Base-by-base conservation (phyloP, 2,797 vertebrate species). In the Sebastes vulpes region DNA sequence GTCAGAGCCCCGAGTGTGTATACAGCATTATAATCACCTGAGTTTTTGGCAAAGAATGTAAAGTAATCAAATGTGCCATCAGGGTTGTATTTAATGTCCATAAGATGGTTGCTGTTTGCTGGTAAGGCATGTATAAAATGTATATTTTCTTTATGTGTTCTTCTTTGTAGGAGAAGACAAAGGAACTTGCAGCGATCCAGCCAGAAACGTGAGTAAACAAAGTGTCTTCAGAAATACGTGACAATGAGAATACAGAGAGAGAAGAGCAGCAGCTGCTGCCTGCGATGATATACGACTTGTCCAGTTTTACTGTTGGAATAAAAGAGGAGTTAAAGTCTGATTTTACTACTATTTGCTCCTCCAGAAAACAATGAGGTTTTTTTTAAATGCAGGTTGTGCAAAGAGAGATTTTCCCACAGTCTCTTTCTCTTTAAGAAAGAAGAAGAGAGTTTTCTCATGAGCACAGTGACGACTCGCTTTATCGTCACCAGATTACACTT, bases 151-250 rank as follows among this genome's bases (percentile, higher is more conserved):
- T 74, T 21, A 5, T 75, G 8, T 81, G 16, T 68, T 77, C 29
- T 32, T 7, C 18, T 35, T 82, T 63, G 82, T 74, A 97, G 96
- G 96, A 96, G 77, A 96, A 95, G 88, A 96, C 95, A 60, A 97
- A 96, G 72, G 92, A 96, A 23, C 93, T 97, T 1, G 95, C 96
- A 26, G 91, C 89, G 1, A 86, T 94, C 52, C 96, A 96, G 72
- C 83, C 95, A 74, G 96, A 96, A 82, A 90, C 6, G 96, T 97
- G 83, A 96, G 96, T 92, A 77, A 61, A 72, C 35, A 50, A 67
- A 72, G 61, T 50, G 28, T 78, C 78, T 85, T 70, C 14, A 89
- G 61, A 90, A 88, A 83, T 74, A 58, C 21, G 32, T 64, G 71
- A 86, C 81, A 76, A 58, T 59, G 65, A 77, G 7, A 35, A 3